Evolutionary conservation across 2,888 invertebrate species (phyloP), one percentile per base, ranked within the genome.

Genomic region (Macrosoma leucophasiata): DNA sequence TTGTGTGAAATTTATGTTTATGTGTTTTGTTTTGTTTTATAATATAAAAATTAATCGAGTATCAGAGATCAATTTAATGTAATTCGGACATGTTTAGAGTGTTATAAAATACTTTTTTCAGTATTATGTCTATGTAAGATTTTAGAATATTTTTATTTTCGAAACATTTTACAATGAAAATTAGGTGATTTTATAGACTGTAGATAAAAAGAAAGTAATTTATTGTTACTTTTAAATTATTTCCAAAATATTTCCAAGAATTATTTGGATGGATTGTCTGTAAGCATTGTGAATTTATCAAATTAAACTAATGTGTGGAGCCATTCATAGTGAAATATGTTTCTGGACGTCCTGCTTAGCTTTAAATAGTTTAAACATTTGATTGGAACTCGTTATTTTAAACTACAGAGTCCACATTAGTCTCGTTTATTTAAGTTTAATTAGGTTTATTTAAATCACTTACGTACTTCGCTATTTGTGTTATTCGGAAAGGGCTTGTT

Each of bases 201-300:
- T 81, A 76, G 71, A 61, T 67, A 57, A 55, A 63, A 65, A 65
- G 15, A 17, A 58, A 56, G 75, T 81, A 79, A 78, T 78, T 78
- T 81, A 77, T 81, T 79, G 75, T 81, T 81, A 78, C 77, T 78
- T 73, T 72, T 69, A 71, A 75, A 77, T 70, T 66, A 72, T 81
- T 76, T 72, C 74, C 70, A 72, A 74, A 72, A 72, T 65, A 60
- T 72, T 74, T 77, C 68, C 69, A 73, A 62, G 58, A 60, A 52
- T 52, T 51, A 66, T 69, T 62, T 61, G 56, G 61, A 57, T 55
- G 64, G 54, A 62, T n/a, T 68, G 62, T 58, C 57, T 55, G n/a
- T n/a, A n/a, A n/a, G n/a, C n/a, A n/a, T 56, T 41, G 54, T 53
- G 55, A 49, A 50, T 53, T 52, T 56, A 55, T 55, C 50, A 46